Base-by-base conservation (phyloP, 2,797 vertebrate genomes). In the Silurus aristotelis region DNA sequence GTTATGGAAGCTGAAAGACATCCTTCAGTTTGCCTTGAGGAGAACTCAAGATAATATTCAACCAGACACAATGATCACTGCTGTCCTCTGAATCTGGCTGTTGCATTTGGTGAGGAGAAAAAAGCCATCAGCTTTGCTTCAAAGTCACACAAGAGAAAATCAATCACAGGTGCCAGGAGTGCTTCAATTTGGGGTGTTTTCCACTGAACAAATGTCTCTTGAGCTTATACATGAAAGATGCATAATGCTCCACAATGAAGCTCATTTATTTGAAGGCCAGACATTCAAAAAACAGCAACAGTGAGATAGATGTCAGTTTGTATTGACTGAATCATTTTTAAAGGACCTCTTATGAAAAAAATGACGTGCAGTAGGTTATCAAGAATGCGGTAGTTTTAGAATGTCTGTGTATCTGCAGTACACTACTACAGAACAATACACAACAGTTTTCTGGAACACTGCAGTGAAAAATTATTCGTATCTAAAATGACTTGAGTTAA, bases 111-210 rank as follows among this genome's bases (percentile, higher is more conserved):
- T 72, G 80, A 87, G 71, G 19, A 86, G 55, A 61, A 85, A 86
- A 90, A 89, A 87, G 89, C 86, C 88, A 90, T 90, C 88, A 91
- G 88, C 87, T 85, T 88, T 88, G 70, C 87, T 90, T 91, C 90
- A 89, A 84, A 83, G 85, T 85, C 63, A 87, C 63, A 88, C 87
- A 89, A 88, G 87, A 79, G 87, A 86, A 87, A 91, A 91, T 91
- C 84, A 89, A 91, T 90, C 89, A 91, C 88, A 87, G 87, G 87
- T 90, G 89, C 83, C 88, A 85, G 80, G 70, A 84, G 83, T 84
- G 85, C 79, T 89, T 87, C 86, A 86, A 88, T 82, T 84, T 86
- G 80, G 89, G 85, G 87, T 86, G 81, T 66, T 83, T 87, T 89
- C 83, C 78, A 56, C 80, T 85, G 86, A 88, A 89, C 87, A 87